Percentiles rank a stretch among this genome's conserved stretches.
These are phyloP conservation scores for Buphagus erythrorhynchus DNA, from an alignment of 2,797 vertebrate genomes.

Conservation along the genomic window DNA sequence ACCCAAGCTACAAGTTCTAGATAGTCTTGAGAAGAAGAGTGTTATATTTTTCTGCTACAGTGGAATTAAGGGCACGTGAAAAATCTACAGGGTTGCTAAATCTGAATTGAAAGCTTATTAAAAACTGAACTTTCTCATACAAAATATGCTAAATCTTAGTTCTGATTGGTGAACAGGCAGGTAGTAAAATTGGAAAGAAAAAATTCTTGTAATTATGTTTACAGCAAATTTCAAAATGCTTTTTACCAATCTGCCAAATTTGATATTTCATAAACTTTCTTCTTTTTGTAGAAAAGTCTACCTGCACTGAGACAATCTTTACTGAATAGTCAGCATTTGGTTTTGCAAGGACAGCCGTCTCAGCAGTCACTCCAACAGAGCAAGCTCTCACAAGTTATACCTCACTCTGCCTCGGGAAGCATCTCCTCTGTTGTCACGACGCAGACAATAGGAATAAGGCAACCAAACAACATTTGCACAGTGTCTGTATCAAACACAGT, in stretches of 20 bases:
- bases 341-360: slow-evolving; percentile 75
- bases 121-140: background rate
- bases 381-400: slow-evolving; percentile 73
- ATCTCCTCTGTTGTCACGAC: slow-evolving; percentile 73
- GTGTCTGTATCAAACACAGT: slow-evolving; percentile 73
- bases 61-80: background rate
- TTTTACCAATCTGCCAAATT: background rate
- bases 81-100: background rate
- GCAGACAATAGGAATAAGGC: slow-evolving; percentile 80
- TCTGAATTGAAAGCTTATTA: background rate
- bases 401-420: slow-evolving; percentile 63
- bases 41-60: background rate
- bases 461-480: slow-evolving; percentile 84
- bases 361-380: slow-evolving; percentile 78
- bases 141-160: background rate
- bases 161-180: background rate
- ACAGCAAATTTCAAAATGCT: background rate
- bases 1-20: background rate
- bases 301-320: slow-evolving; percentile 88
- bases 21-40: background rate
- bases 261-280: background rate
- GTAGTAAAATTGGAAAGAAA: background rate
- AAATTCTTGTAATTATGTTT: background rate
- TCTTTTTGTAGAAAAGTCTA: slow-evolving; percentile 86
- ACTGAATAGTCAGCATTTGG: slow-evolving; percentile 85